Conservation (phyloP, 2,113 vertebrate genomes). For the Turdus rufiventris region DNA sequence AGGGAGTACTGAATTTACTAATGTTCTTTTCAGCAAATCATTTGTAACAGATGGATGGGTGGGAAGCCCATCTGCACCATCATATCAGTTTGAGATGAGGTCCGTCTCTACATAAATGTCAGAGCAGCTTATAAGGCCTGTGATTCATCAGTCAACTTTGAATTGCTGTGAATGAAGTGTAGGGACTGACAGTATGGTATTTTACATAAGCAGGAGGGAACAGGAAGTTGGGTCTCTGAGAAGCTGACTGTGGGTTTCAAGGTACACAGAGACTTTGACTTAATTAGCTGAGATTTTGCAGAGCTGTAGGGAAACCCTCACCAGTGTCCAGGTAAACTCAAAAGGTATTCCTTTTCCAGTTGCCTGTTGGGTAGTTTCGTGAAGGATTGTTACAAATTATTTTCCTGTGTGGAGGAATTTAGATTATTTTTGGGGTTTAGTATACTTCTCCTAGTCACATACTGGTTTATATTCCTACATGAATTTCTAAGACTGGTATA, state of each 20-base stretch:
- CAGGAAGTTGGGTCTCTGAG: not conserved
- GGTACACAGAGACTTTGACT: not conserved
- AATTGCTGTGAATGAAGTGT: constrained; percentile 45
- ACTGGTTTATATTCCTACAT: not conserved
- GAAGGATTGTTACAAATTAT: not conserved
- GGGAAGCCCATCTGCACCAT: constrained; percentile 58
- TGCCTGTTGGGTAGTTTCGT: not conserved
- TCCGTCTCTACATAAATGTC: constrained; percentile 40
- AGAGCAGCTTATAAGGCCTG: constrained; percentile 41
- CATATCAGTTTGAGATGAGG: constrained; percentile 27
- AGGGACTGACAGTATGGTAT: not conserved
- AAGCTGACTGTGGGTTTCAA: not conserved
- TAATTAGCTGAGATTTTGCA: not conserved
- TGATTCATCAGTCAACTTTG: constrained; percentile 50
- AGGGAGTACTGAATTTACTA: constrained; percentile 6
- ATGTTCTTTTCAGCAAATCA: not conserved
- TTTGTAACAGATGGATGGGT: constrained; percentile 54
- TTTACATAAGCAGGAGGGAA: constrained; percentile 24
- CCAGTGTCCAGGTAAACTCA: not conserved
- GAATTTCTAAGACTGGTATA: not conserved
- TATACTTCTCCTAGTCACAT: not conserved
- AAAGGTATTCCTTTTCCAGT: not conserved
- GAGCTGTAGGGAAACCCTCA: not conserved
- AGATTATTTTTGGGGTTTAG: not conserved
- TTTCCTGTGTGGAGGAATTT: not conserved